These are phyloP conservation scores for Ammodytes marinus DNA, from an alignment of 2,113 vertebrate genomes.

Conservation along the genomic window DNA sequence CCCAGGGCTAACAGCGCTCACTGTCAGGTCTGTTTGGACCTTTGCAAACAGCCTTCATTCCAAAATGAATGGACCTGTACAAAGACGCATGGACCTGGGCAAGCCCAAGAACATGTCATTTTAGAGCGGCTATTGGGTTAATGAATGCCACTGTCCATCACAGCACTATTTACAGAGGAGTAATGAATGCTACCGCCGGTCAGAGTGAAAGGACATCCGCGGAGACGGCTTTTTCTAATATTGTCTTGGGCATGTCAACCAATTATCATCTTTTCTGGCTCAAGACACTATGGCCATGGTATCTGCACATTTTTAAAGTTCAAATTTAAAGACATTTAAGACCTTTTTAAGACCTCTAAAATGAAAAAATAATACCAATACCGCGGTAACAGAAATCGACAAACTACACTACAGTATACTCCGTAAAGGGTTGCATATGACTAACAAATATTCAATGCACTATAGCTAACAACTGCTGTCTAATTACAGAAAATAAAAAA, in stretches of 20 bases:
- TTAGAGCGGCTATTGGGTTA: slow-evolving; percentile 28
- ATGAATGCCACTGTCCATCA: slow-evolving; percentile 56
- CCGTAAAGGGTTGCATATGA: no score
- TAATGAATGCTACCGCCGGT: slow-evolving; percentile 41
- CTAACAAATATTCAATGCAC: no score
- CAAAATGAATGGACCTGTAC: slow-evolving; percentile 3
- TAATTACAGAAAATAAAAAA: no score
- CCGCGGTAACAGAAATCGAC: no score
- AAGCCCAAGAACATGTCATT: slow-evolving; percentile 13
- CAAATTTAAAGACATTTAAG: no score
- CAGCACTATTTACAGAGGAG: slow-evolving; percentile 32
- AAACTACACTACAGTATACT: no score
- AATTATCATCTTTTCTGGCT: slow-evolving; percentile 63
- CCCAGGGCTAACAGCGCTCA: neutral
- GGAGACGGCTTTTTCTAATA: slow-evolving; percentile 34
- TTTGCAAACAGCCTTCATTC: neutral
- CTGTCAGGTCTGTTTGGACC: neutral
- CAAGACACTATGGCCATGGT: neutral
- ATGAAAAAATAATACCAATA: no score
- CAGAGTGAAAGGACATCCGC: slow-evolving; percentile 30
- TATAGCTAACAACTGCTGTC: no score
- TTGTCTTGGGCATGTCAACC: slow-evolving; percentile 52
- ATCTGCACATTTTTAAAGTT: no score
- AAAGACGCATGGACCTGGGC: neutral
- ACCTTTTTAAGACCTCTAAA: no score